Evolutionary conservation across 2,797 vertebrate species (phyloP), one percentile per base, ranked within the genome.

Genomic region (Tolypeutes matacus): DNA sequence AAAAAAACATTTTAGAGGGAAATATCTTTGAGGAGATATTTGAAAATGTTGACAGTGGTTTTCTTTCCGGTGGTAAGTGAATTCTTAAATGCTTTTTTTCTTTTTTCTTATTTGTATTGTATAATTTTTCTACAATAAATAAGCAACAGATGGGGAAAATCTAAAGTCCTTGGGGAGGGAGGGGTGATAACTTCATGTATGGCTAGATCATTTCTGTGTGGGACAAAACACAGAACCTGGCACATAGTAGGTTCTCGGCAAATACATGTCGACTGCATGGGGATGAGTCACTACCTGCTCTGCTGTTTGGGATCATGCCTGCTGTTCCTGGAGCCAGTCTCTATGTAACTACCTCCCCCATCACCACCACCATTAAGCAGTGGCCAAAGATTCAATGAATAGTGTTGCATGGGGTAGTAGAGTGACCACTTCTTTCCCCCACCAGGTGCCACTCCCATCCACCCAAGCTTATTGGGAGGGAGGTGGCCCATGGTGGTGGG

Each of bases 11-110:
- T 95, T 96, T 73, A 65, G 60, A n/a, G n/a, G 88, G 83, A 84
- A 91, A 95, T 92, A 31, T 86, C 58, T 91, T 92, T n/a, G 42
- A 82, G 62, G 69, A 88, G 42, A 67, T 92, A 86, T 58, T 95
- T 97, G 88, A 91, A 96, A 91, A 92, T 89, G 42, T 82, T 72
- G 56, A 64, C 65, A 56, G 69, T 91, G 42, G 21, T 73, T 93
- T 89, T 94, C 64, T 95, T 82, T 95, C 80, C 81, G 60, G 69
- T 95, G 88, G 91, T 75, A 95, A 87, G 78, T 93, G 73, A 96
- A 70, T 78, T 91, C 87, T 91, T 84, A 83, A 95, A 87, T 84
- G 58, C 18, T 91, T 75, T 51, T 92, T 91, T 90, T 86, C 60
- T 92, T 84, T 91, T 58, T 36, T 64, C 62, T 95, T 82, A 51